Percentiles rank a stretch among this genome's conserved stretches.
Evolutionary conservation across 1,140 invertebrate species (phyloP).

Genomic region (Bombus terrestris): DNA sequence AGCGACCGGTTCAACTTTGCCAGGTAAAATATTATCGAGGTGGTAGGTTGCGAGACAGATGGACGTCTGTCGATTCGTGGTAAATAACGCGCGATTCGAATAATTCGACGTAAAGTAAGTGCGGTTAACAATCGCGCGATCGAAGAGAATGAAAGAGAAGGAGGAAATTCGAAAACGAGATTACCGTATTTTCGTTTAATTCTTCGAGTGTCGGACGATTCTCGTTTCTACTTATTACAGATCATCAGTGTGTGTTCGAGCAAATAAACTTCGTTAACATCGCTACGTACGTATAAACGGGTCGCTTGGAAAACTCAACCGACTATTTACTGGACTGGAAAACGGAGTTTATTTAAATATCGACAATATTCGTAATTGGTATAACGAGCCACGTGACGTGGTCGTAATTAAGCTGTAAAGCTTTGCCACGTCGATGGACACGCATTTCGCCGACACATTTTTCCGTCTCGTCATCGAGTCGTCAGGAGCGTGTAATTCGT

Average conservation of each 20-base stretch:
- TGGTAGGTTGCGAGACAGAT: not conserved
- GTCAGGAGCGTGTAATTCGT: slow-evolving; percentile 55
- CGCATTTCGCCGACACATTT: slow-evolving; percentile 43
- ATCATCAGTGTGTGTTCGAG: not conserved
- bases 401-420: slow-evolving; percentile 58
- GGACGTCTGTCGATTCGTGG: not conserved
- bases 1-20: not conserved
- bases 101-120: not conserved
- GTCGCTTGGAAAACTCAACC: not conserved
- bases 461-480: slow-evolving; percentile 43
- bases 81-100: not conserved
- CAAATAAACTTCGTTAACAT: slow-evolving; percentile 25
- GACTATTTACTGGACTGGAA: slow-evolving; percentile 45
- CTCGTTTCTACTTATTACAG: not conserved
- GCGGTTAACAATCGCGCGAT: too few relatives aligned
- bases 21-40: not conserved
- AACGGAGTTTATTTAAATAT: slow-evolving; percentile 67
- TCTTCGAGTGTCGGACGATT: not conserved
- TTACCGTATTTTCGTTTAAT: not conserved
- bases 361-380: slow-evolving; percentile 57
- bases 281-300: not conserved
- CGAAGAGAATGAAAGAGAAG: not conserved
- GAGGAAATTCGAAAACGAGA: not conserved
- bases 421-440: slow-evolving; percentile 14
- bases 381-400: slow-evolving; percentile 59